Conservation (phyloP, 2,888 invertebrate genomes). For the Hemicrepidius hirtus region DNA sequence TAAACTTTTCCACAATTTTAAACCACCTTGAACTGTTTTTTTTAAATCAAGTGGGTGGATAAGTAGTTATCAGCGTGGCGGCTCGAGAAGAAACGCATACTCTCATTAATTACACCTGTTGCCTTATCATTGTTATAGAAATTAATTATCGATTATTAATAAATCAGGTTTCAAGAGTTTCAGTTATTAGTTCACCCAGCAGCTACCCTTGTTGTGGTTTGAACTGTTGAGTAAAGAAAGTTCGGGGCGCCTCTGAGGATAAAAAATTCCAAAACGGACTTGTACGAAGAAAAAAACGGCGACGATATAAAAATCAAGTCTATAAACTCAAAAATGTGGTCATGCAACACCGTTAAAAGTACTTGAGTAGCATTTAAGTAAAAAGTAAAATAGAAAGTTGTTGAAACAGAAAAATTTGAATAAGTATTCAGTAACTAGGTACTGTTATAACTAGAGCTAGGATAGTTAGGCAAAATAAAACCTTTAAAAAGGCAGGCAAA, state of each 20-base stretch:
- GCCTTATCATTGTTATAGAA: neutral
- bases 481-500: too few relatives aligned
- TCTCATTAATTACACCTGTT: too few relatives aligned
- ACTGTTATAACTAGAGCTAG: too few relatives aligned
- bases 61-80: slow-evolving; percentile 1
- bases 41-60: neutral
- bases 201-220: neutral
- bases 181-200: too few relatives aligned
- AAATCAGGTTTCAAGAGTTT: slow-evolving; percentile 11
- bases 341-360: slow-evolving; percentile 34
- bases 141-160: slow-evolving; percentile 18
- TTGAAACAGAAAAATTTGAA: slow-evolving; percentile 17
- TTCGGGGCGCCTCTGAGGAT: neutral
- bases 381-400: slow-evolving; percentile 30
- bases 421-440: neutral
- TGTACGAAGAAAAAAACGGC: neutral
- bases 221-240: neutral
- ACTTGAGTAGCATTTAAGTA: neutral
- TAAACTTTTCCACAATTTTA: neutral
- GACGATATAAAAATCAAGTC: slow-evolving; percentile 33
- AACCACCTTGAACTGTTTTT: neutral
- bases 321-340: slow-evolving; percentile 37
- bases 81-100: neutral
- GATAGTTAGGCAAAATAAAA: too few relatives aligned
- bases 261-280: neutral